Conservation (phyloP, 2,113 vertebrate species). For the Calyptomena viridis region DNA sequence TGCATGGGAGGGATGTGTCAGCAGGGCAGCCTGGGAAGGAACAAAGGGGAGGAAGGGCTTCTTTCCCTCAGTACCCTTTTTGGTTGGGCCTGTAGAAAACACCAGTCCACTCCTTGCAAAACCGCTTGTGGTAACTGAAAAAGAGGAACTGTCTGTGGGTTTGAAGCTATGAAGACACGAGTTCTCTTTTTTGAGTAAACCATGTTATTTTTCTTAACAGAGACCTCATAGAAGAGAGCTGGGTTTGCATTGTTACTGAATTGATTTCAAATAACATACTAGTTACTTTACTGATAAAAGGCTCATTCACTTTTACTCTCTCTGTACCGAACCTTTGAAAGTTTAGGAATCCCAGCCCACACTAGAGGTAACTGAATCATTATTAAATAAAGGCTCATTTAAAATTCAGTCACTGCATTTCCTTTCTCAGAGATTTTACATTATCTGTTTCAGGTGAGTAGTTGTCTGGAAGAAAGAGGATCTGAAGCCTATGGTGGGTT, state of each 20-base stretch:
- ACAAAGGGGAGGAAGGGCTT: neutral
- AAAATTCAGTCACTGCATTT: neutral
- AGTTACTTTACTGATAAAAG: neutral
- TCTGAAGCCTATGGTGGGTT: neutral
- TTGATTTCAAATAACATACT: rapidly evolving
- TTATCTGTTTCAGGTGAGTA: neutral
- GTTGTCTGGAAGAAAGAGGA: neutral
- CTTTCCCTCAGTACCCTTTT: neutral
- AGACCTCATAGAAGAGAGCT: neutral
- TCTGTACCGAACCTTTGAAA: neutral
- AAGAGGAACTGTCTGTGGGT: neutral
- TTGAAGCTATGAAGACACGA: neutral
- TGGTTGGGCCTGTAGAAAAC: neutral
- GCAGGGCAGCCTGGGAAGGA: neutral
- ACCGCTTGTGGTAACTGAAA: neutral
- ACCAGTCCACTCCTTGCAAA: neutral
- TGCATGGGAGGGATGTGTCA: neutral
- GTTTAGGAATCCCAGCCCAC: neutral
- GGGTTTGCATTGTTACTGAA: neutral
- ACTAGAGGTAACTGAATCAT: neutral
- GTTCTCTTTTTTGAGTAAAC: neutral
- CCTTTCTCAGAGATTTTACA: neutral
- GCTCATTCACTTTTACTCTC: neutral
- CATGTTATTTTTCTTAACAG: neutral
- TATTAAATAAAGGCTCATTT: neutral